Conservation (phyloP, 2,888 invertebrate genomes). For the Julus scandinavius region DNA sequence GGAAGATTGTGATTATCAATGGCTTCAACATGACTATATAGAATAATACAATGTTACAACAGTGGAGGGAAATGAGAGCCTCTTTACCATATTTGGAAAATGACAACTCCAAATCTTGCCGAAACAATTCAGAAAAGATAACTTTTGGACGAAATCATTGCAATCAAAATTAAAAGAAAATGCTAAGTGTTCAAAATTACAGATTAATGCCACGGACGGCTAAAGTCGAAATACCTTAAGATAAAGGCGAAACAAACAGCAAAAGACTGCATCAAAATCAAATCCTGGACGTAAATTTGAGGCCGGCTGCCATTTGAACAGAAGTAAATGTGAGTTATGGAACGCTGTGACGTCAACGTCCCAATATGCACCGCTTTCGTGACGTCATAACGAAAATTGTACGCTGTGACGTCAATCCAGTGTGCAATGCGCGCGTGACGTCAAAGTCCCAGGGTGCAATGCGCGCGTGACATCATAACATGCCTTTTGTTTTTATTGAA, state of each 20-base stretch:
- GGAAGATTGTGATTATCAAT: constrained; percentile 53
- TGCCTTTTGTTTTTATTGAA: not conserved
- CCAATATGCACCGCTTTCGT: not conserved
- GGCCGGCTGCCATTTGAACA: not conserved
- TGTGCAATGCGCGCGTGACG: not conserved
- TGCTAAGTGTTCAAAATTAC: not conserved
- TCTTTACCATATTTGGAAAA: constrained; percentile 6
- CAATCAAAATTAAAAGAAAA: not conserved
- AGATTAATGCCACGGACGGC: not conserved
- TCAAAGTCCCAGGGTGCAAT: not conserved
- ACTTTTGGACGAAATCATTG: not conserved
- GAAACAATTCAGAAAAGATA: not conserved
- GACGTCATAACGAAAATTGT: not conserved
- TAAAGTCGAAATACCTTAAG: not conserved
- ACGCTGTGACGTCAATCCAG: not conserved
- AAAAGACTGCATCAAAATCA: not conserved
- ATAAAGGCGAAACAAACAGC: not conserved
- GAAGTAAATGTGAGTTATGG: not conserved
- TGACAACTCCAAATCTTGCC: constrained; percentile 22
- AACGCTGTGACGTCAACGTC: not conserved
- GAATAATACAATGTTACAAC: constrained; percentile 47
- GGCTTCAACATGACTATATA: constrained; percentile 52
- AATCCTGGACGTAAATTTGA: not conserved
- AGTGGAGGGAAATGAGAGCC: constrained; percentile 47
- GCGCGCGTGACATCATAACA: not conserved